phyloP scores from a whole-genome alignment of 2,113 vertebrate species.

The Heteronetta atricapilla region DNA sequence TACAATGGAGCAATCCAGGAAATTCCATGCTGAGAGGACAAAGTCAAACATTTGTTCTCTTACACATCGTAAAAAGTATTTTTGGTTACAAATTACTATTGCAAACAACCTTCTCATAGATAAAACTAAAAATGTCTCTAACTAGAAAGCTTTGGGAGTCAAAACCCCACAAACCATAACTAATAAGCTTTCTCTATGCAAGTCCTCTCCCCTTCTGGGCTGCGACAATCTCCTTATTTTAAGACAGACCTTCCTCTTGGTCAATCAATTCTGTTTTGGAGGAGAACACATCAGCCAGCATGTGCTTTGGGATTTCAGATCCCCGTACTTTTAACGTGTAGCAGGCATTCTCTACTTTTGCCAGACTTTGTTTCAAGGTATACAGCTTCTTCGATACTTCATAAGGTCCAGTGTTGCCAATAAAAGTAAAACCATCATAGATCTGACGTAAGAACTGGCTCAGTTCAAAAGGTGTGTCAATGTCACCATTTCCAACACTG shows the following conservation, averaged over 20 bases:
- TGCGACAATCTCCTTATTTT: constrained; percentile 13
- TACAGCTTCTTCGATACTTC: constrained; percentile 98
- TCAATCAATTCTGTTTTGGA: constrained; percentile 87
- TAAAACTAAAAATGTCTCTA: constrained; percentile 54
- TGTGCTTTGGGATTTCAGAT: constrained; percentile 96
- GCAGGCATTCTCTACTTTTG: constrained; percentile 96
- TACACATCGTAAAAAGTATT: constrained; percentile 9
- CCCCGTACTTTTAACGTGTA: constrained; percentile 91
- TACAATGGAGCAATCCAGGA: background rate
- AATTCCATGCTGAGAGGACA: background rate
- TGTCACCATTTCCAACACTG: constrained; percentile 95
- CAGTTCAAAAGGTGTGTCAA: constrained; percentile 95
- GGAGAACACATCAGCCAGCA: constrained; percentile 94
- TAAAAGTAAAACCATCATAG: constrained; percentile 94
- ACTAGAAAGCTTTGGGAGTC: constrained; percentile 45
- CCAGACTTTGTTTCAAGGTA: constrained; percentile 92
- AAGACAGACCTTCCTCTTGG: constrained; percentile 88
- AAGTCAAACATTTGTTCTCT: constrained; percentile 14
- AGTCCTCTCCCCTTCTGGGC: constrained; percentile 17
- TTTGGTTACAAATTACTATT: constrained; percentile 47
- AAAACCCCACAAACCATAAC: constrained; percentile 1
- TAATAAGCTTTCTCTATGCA: constrained; percentile 37
- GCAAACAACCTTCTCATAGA: constrained; percentile 37
- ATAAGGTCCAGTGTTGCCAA: constrained; percentile 95
- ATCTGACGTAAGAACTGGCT: constrained; percentile 93